phyloP scores from a whole-genome alignment of 2,113 vertebrate species.

The Albula goreensis region DNA sequence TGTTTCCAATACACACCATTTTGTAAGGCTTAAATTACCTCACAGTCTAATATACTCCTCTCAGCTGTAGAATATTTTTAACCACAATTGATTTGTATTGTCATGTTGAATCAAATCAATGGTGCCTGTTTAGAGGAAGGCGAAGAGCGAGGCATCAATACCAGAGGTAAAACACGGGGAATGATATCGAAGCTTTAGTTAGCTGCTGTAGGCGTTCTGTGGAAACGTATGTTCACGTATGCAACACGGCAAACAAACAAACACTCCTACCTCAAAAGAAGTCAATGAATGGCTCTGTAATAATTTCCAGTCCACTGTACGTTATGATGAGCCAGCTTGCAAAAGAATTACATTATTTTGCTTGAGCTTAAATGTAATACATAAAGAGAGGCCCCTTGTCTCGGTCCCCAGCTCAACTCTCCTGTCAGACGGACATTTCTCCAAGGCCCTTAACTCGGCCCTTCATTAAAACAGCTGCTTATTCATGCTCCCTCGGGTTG shows the following conservation, averaged over 20 bases:
- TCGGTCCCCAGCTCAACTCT: background rate
- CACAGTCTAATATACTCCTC: conserved; percentile 18
- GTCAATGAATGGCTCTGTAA: background rate
- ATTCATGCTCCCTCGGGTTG: background rate
- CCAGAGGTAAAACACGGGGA: background rate
- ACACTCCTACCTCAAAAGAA: background rate
- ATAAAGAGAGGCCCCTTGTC: background rate
- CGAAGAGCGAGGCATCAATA: background rate
- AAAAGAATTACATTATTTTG: background rate
- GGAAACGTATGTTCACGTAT: background rate
- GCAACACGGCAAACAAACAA: background rate
- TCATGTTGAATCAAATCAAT: conserved; percentile 25
- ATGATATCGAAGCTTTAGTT: background rate
- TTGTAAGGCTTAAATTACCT: background rate
- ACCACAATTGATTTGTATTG: conserved; percentile 25
- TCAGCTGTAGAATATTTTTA: conserved; percentile 27
- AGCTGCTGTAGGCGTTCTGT: background rate
- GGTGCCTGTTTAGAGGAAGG: conserved; percentile 12
- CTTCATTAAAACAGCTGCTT: background rate
- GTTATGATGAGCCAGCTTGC: background rate
- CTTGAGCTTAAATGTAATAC: background rate
- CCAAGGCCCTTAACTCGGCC: background rate
- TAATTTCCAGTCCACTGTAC: background rate
- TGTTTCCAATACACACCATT: background rate
- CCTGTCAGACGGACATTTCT: background rate